A percentile compares a stretch with the other conserved stretches of the same genome.
Conservation (phyloP, 2,113 vertebrate genomes). For the Atractosteus spatula region DNA sequence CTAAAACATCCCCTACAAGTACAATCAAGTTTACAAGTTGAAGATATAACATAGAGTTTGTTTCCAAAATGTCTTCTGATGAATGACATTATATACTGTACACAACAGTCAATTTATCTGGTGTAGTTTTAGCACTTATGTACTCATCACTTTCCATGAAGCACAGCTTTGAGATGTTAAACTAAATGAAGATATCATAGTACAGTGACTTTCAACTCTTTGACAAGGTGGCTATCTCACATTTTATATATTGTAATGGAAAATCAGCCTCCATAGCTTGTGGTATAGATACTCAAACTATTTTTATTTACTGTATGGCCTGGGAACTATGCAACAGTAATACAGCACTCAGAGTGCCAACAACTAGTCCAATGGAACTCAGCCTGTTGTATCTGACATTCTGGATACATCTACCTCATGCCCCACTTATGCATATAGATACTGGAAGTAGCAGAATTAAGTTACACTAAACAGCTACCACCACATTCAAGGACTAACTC, state of each 20-base stretch:
- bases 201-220: background rate
- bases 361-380: background rate
- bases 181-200: background rate
- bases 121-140: background rate
- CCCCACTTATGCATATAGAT: background rate
- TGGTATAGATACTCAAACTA: constrained; percentile 4
- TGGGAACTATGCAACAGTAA: constrained; percentile 1
- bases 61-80: too few species aligned
- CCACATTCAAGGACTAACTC: too few species aligned
- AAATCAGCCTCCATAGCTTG: background rate
- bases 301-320: constrained; percentile 5
- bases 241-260: background rate
- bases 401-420: background rate
- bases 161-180: background rate
- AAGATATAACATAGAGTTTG: too few species aligned
- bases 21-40: too few species aligned
- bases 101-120: too few species aligned
- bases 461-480: background rate
- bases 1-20: too few species aligned
- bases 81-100: too few species aligned
- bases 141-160: background rate
- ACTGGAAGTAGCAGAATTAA: background rate
- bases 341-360: background rate
- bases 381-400: too few species aligned
- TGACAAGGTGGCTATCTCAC: background rate